These are phyloP conservation scores for Neostethus bicornis DNA, from an alignment of 2,797 vertebrate genomes.

Conservation along the genomic window DNA sequence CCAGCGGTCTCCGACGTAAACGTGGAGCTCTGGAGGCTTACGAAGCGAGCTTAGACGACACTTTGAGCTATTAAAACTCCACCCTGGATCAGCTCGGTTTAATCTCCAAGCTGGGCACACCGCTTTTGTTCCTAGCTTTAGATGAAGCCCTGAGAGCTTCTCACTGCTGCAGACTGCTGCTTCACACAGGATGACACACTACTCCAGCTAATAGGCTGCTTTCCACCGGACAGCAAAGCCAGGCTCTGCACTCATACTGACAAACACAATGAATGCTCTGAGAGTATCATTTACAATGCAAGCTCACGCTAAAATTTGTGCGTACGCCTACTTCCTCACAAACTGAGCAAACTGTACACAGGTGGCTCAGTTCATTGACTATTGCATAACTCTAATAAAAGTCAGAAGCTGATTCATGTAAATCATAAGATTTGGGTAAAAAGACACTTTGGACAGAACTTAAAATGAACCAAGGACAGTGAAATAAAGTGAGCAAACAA, in stretches of 20 bases:
- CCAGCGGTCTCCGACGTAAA: conserved; percentile 36
- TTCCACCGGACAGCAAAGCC: conserved; percentile 36
- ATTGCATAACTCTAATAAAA: too few relatives aligned
- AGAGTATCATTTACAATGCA: conserved; percentile 6
- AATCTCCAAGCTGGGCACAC: conserved; percentile 55
- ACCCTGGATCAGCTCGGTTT: conserved; percentile 68
- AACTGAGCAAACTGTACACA: too few relatives aligned
- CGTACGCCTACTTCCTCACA: too few relatives aligned
- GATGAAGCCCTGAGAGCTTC: conserved; percentile 63
- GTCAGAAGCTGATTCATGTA: too few relatives aligned
- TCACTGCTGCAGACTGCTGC: conserved; percentile 53
- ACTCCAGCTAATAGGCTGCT: conserved; percentile 62
- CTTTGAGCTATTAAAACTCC: conserved; percentile 63
- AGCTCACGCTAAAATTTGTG: not conserved
- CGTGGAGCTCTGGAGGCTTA: conserved; percentile 44
- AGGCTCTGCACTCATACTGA: conserved; percentile 4
- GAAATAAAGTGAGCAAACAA: too few relatives aligned
- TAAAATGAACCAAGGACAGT: too few relatives aligned
- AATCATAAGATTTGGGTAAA: too few relatives aligned
- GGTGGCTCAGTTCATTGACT: too few relatives aligned
- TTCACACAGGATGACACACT: conserved; percentile 60
- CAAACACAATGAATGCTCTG: conserved; percentile 12
- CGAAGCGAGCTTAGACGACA: conserved; percentile 58
- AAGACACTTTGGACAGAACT: too few relatives aligned
- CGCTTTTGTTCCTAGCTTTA: conserved; percentile 73